phyloP scores from a whole-genome alignment of 1,140 invertebrate genomes.

The Hylaeus anthracinus region DNA sequence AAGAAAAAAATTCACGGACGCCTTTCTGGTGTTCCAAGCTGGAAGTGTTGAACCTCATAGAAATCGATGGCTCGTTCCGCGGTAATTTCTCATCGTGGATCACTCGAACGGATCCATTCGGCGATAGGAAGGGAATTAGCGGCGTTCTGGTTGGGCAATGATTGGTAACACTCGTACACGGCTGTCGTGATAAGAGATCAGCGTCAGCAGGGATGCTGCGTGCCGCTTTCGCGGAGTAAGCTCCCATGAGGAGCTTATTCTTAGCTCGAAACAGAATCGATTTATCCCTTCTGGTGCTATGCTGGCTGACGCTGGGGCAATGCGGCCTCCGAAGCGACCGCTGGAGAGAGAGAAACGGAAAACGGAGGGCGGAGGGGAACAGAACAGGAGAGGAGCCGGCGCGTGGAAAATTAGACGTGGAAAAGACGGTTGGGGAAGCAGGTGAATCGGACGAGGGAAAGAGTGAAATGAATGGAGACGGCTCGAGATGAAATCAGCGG shows the following conservation, averaged over 20 bases:
- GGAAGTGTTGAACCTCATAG: too few species aligned
- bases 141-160: background rate
- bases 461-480: background rate
- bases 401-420: background rate
- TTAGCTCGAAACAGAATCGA: slow-evolving; percentile 68
- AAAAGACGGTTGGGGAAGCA: background rate
- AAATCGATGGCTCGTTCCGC: background rate
- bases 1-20: too few species aligned
- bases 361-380: background rate
- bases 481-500: background rate
- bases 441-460: background rate
- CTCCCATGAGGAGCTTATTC: slow-evolving; percentile 64
- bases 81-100: background rate
- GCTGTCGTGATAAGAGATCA: slow-evolving; percentile 15
- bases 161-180: background rate
- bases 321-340: slow-evolving; percentile 27
- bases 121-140: background rate
- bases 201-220: background rate
- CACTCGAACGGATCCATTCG: background rate
- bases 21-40: too few species aligned
- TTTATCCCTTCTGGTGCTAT: slow-evolving; percentile 65
- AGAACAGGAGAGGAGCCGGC: background rate
- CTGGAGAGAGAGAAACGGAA: background rate
- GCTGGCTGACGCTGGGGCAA: slow-evolving; percentile 35
- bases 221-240: slow-evolving; percentile 38